Percentiles rank a stretch among this genome's conserved stretches.
Conservation (phyloP, 2,888 invertebrate species). For the Synanthedon vespiformis region DNA sequence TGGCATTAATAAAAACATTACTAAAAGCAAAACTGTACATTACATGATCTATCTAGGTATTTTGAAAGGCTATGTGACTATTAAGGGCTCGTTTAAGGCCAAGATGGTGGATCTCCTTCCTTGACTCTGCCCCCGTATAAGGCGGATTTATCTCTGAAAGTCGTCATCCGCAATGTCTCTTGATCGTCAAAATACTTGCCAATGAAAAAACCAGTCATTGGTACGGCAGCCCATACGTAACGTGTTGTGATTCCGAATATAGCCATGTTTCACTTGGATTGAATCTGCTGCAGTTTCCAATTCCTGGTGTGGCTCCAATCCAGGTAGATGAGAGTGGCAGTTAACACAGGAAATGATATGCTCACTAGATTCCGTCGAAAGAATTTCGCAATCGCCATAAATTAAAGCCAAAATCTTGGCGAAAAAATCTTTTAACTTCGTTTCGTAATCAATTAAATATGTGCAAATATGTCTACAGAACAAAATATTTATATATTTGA, state of each 20-base stretch:
- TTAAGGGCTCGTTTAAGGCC: conserved; percentile 73
- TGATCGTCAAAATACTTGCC: conserved; percentile 76
- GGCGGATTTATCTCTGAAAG: conserved; percentile 83
- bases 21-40: too few species aligned
- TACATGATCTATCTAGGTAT: too few species aligned
- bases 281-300: conserved; percentile 71
- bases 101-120: conserved; percentile 78
- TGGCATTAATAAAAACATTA: too few species aligned
- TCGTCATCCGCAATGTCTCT: conserved; percentile 78
- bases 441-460: too few species aligned
- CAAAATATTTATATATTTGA: too few species aligned
- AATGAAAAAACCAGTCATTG: conserved; percentile 68
- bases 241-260: conserved; percentile 69
- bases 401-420: too few species aligned
- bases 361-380: conserved; percentile 76
- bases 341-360: conserved; percentile 75
- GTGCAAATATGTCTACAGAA: too few species aligned
- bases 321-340: conserved; percentile 72
- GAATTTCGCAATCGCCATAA: conserved; percentile 65
- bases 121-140: conserved; percentile 77
- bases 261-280: conserved; percentile 44
- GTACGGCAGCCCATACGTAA: conserved; percentile 61
- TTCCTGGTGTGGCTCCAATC: conserved; percentile 80
- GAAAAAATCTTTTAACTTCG: too few species aligned
- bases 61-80: too few species aligned